Evolutionary conservation across 2,113 vertebrate genomes (phyloP).

Genomic region (Melanocharis versteri): DNA sequence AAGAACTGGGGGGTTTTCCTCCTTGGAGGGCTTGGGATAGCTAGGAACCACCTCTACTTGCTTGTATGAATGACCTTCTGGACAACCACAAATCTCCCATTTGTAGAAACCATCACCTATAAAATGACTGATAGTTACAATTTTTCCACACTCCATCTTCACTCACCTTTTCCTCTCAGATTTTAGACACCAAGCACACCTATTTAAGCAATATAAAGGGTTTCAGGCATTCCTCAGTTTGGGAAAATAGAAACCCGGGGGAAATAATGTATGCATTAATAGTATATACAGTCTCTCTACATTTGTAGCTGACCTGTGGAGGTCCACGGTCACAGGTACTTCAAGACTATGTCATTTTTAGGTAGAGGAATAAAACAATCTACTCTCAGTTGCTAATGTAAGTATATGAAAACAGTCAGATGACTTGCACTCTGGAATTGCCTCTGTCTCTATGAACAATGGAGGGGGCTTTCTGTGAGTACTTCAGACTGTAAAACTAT

Average conservation of each 20-base stretch:
- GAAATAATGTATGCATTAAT: not conserved
- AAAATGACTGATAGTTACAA: not conserved
- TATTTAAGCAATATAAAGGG: not conserved
- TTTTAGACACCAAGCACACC: not conserved
- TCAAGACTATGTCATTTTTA: not conserved
- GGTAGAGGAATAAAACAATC: not conserved
- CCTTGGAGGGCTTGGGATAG: not conserved
- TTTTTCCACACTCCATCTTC: not conserved
- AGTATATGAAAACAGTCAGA: not conserved
- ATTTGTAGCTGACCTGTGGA: not conserved
- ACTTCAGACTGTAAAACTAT: not conserved
- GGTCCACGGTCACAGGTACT: not conserved
- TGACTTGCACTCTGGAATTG: not conserved
- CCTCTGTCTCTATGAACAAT: not conserved
- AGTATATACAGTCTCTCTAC: not conserved
- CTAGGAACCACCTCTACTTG: not conserved
- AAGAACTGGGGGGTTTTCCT: rapidly evolving
- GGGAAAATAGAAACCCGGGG: not conserved
- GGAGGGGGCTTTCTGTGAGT: not conserved
- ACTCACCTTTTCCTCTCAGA: not conserved
- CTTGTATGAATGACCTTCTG: not conserved
- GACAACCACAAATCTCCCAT: not conserved
- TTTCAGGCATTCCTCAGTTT: not conserved
- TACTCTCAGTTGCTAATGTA: not conserved
- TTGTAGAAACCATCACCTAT: not conserved